Percentiles rank a stretch among this genome's conserved stretches.
Conservation (phyloP, 1,140 invertebrate genomes). For the Apis dorsata region DNA sequence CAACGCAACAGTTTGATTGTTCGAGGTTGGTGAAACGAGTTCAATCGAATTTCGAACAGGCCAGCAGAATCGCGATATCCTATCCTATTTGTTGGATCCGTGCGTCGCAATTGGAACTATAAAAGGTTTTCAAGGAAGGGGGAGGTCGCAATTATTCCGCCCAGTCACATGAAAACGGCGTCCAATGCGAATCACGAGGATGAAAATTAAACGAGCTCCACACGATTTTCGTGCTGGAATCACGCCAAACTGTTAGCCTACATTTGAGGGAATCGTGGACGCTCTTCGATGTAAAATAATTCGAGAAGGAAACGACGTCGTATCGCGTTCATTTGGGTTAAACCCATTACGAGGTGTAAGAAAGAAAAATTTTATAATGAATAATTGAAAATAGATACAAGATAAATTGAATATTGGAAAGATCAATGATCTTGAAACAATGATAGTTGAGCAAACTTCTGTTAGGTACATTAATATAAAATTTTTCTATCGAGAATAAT, state of each 20-base stretch:
- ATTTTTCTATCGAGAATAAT: too few species aligned
- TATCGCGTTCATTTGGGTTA: background rate
- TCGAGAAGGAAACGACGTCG: background rate
- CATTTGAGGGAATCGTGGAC: background rate
- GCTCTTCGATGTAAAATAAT: background rate
- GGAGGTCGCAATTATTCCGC: conserved; percentile 29
- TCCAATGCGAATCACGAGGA: background rate
- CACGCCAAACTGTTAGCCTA: conserved; percentile 13
- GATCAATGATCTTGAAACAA: too few species aligned
- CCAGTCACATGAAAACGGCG: conserved; percentile 20
- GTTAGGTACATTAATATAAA: too few species aligned
- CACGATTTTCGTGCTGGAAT: conserved; percentile 8
- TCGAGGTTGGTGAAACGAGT: background rate
- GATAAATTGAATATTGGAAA: too few species aligned
- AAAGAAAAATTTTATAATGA: too few species aligned
- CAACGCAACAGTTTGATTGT: background rate
- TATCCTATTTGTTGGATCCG: conserved; percentile 1
- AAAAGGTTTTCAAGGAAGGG: background rate
- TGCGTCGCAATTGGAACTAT: background rate
- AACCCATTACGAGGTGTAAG: too few species aligned
- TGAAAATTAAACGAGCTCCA: conserved; percentile 36
- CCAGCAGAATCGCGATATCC: background rate
- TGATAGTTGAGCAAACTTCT: too few species aligned
- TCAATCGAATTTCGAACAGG: conserved; percentile 24
- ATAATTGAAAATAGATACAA: too few species aligned